A percentile compares a stretch with the other conserved stretches of the same genome.
phyloP scores from a whole-genome alignment of 2,888 invertebrate species.

The Hirtodrosophila trivittata region DNA sequence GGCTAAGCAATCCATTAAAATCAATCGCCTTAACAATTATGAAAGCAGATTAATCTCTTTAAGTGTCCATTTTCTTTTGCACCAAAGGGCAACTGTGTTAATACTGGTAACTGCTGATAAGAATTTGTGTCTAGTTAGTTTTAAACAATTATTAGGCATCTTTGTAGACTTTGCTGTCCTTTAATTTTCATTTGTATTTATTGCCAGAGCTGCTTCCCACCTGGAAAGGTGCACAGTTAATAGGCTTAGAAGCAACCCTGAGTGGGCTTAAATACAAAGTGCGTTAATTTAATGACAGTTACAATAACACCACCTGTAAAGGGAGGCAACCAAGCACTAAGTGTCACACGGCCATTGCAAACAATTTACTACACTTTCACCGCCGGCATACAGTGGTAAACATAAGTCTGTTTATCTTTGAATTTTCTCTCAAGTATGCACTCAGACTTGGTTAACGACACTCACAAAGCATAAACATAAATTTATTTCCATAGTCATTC shows the following conservation, averaged over 20 bases:
- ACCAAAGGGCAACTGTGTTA: slow-evolving; percentile 1
- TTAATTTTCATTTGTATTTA: slow-evolving; percentile 3
- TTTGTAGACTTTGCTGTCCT: background rate
- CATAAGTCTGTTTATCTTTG: slow-evolving; percentile 18
- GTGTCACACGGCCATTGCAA: slow-evolving; percentile 4
- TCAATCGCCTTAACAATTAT: slow-evolving; percentile 12
- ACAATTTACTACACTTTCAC: slow-evolving; percentile 14
- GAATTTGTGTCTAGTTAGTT: slow-evolving; percentile 5
- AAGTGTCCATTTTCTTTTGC: slow-evolving; percentile 10
- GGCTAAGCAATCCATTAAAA: slow-evolving; percentile 4
- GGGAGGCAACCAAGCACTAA: background rate
- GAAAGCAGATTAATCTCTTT: slow-evolving; percentile 21
- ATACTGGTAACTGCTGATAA: slow-evolving; percentile 11
- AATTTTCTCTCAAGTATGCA: too few species aligned
- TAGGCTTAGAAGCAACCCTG: slow-evolving; percentile 55
- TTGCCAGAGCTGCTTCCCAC: background rate
- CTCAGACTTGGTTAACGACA: too few species aligned
- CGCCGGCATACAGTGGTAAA: background rate
- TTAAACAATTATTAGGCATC: slow-evolving; percentile 11
- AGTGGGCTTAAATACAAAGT: slow-evolving; percentile 67
- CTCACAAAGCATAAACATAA: too few species aligned
- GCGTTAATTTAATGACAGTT: slow-evolving; percentile 63
- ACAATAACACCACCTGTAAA: slow-evolving; percentile 18
- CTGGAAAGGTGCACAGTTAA: slow-evolving; percentile 45
- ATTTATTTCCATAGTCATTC: too few species aligned